Evolutionary conservation across 2,113 vertebrate genomes (phyloP), one percentile per base, ranked within the genome.

Genomic region (Esox niger): DNA sequence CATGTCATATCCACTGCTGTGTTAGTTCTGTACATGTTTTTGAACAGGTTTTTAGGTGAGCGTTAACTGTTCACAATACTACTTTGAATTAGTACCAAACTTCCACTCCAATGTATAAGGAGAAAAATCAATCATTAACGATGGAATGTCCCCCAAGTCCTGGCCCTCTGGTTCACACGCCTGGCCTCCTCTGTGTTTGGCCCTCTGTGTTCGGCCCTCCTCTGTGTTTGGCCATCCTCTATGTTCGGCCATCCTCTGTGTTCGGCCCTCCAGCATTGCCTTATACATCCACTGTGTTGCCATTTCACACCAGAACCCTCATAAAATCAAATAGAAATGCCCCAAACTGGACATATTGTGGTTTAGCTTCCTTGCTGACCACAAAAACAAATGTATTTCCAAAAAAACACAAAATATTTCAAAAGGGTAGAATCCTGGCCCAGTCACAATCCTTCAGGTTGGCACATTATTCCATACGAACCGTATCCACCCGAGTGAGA

Each of bases 101-200:
- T 77, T 82, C 71, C 73, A 66, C 32, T 64, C 74, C 71, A 84
- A 84, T 80, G 71, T 69, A 62, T 67, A 74, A 68, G 62, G 63
- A 71, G 75, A 67, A 82, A 74, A 70, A 79, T 49, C 58, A 83
- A 81, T 88, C 86, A 85, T 84, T 86, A 70, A 56, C 79, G 86
- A 83, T 77, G 75, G 70, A 64, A 84, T 88, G 87, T 86, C 73
- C 80, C 57, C 75, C 77, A 47, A 35, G 78, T 58, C 56, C 27
- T 43, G 67, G 47, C 43, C 43, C 43, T 21, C 11, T 52, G 47
- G n/a, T 17, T 52, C 47, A 52, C 47, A 15, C 21, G 47, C n/a
- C 47, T 52, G 20, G 20, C 35, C 35, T 11, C 35, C 35, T 71
- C 78, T 64, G 58, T 72, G 68, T n/a, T n/a, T n/a, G n/a, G n/a